Evolutionary conservation across 2,797 vertebrate genomes (phyloP), one percentile per base, ranked within the genome.

Genomic region (Tangara arthus): DNA sequence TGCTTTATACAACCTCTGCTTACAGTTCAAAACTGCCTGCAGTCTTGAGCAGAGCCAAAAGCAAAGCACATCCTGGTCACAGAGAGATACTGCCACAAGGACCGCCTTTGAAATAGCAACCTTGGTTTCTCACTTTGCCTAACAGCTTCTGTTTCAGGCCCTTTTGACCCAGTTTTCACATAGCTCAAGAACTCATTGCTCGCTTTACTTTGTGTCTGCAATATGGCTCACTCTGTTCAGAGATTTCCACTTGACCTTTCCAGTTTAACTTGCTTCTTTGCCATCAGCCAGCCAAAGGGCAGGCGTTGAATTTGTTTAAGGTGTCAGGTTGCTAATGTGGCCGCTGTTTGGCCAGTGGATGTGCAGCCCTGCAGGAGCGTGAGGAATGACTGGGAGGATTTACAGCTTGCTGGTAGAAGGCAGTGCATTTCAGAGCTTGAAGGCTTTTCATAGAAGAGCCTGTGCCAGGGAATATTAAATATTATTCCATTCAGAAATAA

Each of bases 101-200:
- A 72, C 9, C 15, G 20, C 60, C 55, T 77, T 70, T 70, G 70
- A 69, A 92, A 47, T 80, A 93, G 70, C 50, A 76, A 8, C 32
- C 26, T 41, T 7, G 5, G 10, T 87, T 94, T 92, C 89, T 85
- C 87, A 84, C 87, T 92, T 89, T 85, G 52, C 60, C 87, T 89
- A 80, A 60, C 71, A 89, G 28, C 32, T 93, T 92, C 75, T 93
- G 77, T 87, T 92, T 79, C 75, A 92, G 84, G 70, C n/a, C 56
- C 39, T 66, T 93, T 59, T 92, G 78, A 91, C 84, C 64, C 68
- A 92, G 26, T 84, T 90, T 90, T 71, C 37, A 27, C 14, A 27
- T 13, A 50, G 68, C 57, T 70, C 42, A 41, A 82, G 78, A 95
- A 69, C 71, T 89, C 34, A 35, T 12, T 49, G 68, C 70, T 27